Base-by-base conservation (phyloP, 2,797 vertebrate species). In the Phylloscopus collybita region DNA sequence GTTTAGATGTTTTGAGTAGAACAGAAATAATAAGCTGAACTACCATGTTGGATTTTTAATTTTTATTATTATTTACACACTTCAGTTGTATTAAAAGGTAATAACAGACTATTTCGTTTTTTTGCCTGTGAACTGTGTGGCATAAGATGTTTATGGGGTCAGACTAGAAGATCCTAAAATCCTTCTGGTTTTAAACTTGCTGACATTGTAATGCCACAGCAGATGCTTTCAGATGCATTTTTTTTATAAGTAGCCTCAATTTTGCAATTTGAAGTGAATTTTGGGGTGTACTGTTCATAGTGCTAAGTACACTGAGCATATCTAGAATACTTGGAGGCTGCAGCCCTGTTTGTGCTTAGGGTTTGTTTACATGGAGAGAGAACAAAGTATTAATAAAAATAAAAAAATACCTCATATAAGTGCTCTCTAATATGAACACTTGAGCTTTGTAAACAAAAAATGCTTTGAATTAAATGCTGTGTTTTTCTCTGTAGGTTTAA, bases 401-500 rank as follows among this genome's bases (percentile, higher is more conserved):
- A 20, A 34, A 44, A 64, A 65, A 54, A 8, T 4, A 8, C 3
- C 40, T 83, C 11, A 16, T 11, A 36, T 15, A 38, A 22, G 16
- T 65, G 23, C n/a, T 36, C 57, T 88, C 23, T 70, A 29, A 11
- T 62, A 44, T 1, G 27, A 64, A 8, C 19, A 23, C 16, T 74
- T 76, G 16, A 32, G 27, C 30, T 71, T 72, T 38, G n/a, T 81
- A 51, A 84, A 36, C 11, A 82, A 12, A 56, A 51, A 81, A 6
- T 45, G 5, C 16, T 45, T 44, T 73, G 45, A 89, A 50, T 69
- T 18, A 95, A 89, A 59, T 5, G 4, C 34, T 64, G 3, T 84
- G 22, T 61, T 95, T 93, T 94, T 93, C 69, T 95, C 94, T 92
- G 19, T 80, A 98, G 97, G 92, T 71, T 91, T 88, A 82, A 71